Evolutionary conservation across 2,113 vertebrate species (phyloP), one percentile per base, ranked within the genome.

Genomic region (Aspidoscelis tigris): DNA sequence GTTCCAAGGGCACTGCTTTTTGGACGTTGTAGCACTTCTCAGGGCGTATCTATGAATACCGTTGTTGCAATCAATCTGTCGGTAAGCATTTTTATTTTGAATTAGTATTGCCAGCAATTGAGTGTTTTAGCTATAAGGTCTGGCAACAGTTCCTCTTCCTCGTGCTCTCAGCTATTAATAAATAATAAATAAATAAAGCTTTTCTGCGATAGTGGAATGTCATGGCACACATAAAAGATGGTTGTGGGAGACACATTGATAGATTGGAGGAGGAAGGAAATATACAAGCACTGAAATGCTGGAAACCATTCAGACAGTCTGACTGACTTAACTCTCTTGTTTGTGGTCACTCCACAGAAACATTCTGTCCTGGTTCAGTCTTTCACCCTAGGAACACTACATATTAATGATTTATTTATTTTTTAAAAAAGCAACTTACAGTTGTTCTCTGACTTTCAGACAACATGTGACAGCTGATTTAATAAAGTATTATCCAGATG

Each of bases 1-100:
- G 82, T 91, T 93, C 83, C 58, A 80, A 47, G 41, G 72, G 85
- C 89, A 78, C 83, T 90, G 69, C 44, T n/a, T 84, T 85, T 89
- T 92, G 91, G 78, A 87, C 9, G 11, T 20, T 39, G 18, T 70
- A 73, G 53, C 39, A 55, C 44, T 76, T 81, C 76, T 89, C 87
- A 87, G 58, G 21, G 85, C 88, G 84, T 90, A 44, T 68, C 53
- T 78, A 47, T 61, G 88, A 91, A 86, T 44, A 64, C 8, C 89
- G 50, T 89, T 80, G 69, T 12, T 90, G n/a, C 26, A 86, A 86
- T 83, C 55, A 74, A 90, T 78, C 74, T 80, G 69, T n/a, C 82
- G 11, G 76, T 78, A 82, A 82, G 78, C 82, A 18, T 41, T 90
- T 86, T 89, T 75, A 1, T 90, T 89, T 83, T 72, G 81, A 71